phyloP scores from a whole-genome alignment of 2,113 vertebrate species.

The Spizaetus ornatus region DNA sequence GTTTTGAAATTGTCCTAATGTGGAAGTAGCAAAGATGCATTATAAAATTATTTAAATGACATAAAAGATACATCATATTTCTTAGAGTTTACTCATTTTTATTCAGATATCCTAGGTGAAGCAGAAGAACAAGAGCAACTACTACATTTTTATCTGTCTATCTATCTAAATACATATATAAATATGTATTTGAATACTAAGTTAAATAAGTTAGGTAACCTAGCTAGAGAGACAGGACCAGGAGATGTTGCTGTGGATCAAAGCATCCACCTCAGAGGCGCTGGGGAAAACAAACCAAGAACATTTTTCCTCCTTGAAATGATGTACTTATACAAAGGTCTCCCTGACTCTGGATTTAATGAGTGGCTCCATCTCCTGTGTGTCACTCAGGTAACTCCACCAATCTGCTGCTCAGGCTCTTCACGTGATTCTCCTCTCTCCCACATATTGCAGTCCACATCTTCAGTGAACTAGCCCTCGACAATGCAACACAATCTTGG shows the following conservation, averaged over 20 bases:
- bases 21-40: not conserved
- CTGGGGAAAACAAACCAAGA: not conserved
- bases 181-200: not conserved
- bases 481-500: not conserved
- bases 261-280: not conserved
- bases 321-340: not conserved
- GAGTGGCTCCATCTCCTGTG: not conserved
- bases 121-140: not conserved
- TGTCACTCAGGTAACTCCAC: not conserved
- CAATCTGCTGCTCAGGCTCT: not conserved
- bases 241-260: not conserved
- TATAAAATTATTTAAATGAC: not conserved
- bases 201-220: not conserved
- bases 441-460: not conserved
- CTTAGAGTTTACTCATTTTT: not conserved
- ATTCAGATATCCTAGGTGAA: not conserved
- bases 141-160: not conserved
- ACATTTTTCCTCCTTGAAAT: not conserved
- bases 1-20: constrained; percentile 84
- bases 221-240: not conserved
- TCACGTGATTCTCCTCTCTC: not conserved
- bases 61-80: not conserved
- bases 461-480: not conserved
- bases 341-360: not conserved
- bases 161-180: not conserved